phyloP scores from a whole-genome alignment of 1,140 invertebrate species.

The Mycetomoellerius zeteki region DNA sequence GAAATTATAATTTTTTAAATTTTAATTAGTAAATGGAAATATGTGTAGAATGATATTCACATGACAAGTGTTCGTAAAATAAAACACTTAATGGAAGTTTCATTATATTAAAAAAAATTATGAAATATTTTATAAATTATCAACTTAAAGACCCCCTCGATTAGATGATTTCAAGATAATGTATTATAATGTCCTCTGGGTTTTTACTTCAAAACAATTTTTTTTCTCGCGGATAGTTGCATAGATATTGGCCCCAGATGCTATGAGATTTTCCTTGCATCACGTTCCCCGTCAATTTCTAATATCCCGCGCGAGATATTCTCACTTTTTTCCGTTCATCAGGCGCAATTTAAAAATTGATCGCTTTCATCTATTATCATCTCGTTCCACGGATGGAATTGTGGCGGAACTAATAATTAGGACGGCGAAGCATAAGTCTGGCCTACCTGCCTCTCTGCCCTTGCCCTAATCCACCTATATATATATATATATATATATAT shows the following conservation, averaged over 20 bases:
- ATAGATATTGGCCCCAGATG: slow-evolving; percentile 9
- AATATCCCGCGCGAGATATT: slow-evolving; percentile 61
- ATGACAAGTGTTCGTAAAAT: neutral
- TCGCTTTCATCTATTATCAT: slow-evolving; percentile 84
- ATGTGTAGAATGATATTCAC: neutral
- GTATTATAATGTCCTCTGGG: neutral
- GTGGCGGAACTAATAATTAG: slow-evolving; percentile 82
- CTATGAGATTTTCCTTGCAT: slow-evolving; percentile 36
- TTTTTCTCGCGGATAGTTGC: slow-evolving; percentile 26
- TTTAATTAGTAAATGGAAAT: neutral
- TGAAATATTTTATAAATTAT: neutral
- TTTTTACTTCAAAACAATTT: neutral
- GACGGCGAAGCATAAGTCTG: slow-evolving; percentile 63
- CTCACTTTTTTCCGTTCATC: slow-evolving; percentile 74
- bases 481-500: slow-evolving; percentile 49
- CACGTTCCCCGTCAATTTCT: slow-evolving; percentile 7
- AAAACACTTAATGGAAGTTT: neutral
- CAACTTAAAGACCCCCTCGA: neutral
- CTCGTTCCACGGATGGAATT: slow-evolving; percentile 79
- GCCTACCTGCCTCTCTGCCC: slow-evolving; percentile 60
- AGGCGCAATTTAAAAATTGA: slow-evolving; percentile 79
- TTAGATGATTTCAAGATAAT: neutral
- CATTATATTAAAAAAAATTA: neutral
- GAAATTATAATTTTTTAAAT: neutral
- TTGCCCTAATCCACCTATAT: slow-evolving; percentile 63